A percentile compares a stretch with the other conserved stretches of the same genome.
phyloP scores from a whole-genome alignment of 2,797 vertebrate species.

The Gambusia yucatana region DNA sequence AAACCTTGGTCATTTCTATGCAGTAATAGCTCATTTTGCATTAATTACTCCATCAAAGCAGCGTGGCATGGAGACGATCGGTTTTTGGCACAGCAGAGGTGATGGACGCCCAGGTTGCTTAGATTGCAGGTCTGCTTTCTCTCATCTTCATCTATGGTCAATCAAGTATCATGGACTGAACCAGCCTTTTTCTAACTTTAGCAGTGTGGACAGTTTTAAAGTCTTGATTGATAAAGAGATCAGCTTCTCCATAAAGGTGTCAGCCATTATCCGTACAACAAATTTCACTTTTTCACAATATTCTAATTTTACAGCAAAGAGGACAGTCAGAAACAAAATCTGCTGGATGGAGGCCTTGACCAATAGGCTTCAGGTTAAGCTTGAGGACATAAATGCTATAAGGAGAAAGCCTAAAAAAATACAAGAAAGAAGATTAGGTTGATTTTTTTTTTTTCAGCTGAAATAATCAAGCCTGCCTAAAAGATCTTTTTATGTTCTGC shows the following conservation, averaged over 20 bases:
- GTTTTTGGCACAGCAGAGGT: neutral
- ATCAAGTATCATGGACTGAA: neutral
- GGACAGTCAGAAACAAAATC: neutral
- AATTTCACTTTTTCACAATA: too few relatives aligned
- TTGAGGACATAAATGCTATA: constrained; percentile 37
- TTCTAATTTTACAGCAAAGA: constrained; percentile 8
- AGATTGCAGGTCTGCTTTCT: too few relatives aligned
- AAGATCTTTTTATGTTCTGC: neutral
- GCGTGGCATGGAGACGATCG: neutral
- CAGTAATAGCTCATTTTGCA: neutral
- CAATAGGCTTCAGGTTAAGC: constrained; percentile 47
- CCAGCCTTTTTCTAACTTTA: neutral
- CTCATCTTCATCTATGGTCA: too few relatives aligned
- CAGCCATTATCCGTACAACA: neutral
- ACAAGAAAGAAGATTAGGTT: neutral
- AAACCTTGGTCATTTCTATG: neutral
- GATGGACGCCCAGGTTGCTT: neutral
- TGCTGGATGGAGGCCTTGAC: constrained; percentile 41
- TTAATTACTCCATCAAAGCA: neutral
- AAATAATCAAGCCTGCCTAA: neutral
- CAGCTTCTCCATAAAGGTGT: neutral
- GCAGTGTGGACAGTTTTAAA: neutral
- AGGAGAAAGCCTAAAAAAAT: neutral
- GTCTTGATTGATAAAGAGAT: neutral
- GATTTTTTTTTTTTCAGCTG: neutral